Evolutionary conservation across 2,113 vertebrate species (phyloP).

Genomic region (Anser brachyrhynchus): DNA sequence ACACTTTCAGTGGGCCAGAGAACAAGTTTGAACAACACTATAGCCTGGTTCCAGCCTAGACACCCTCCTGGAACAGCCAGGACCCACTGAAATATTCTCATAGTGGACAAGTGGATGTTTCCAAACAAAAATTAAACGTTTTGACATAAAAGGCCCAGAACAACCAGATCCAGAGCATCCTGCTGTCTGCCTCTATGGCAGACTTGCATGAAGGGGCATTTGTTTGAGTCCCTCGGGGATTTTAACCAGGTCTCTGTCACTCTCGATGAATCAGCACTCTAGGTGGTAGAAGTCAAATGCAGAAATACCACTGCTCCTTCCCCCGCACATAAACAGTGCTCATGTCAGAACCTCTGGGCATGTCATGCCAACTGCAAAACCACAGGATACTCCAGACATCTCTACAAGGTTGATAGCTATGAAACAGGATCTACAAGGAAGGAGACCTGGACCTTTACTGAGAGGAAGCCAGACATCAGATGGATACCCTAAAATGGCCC

Average conservation of each 20-base stretch:
- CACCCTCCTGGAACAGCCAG: not conserved
- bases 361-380: not conserved
- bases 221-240: not conserved
- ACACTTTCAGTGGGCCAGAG: not conserved
- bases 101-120: too few species aligned
- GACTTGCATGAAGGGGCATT: not conserved
- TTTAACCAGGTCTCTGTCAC: slow-evolving; percentile 20
- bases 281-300: not conserved
- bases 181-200: not conserved
- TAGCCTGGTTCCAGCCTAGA: not conserved
- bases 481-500: not conserved
- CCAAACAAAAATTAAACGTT: not conserved
- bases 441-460: not conserved
- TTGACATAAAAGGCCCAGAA: not conserved
- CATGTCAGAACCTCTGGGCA: not conserved
- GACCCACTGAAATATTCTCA: not conserved
- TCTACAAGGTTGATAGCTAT: not conserved
- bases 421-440: not conserved
- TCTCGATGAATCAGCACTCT: not conserved
- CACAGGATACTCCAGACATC: not conserved
- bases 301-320: not conserved
- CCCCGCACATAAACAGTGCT: not conserved
- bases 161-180: not conserved
- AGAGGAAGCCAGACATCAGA: not conserved
- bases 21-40: not conserved